phyloP scores from a whole-genome alignment of 2,888 invertebrate genomes.

The Psococerastis gibbosa region DNA sequence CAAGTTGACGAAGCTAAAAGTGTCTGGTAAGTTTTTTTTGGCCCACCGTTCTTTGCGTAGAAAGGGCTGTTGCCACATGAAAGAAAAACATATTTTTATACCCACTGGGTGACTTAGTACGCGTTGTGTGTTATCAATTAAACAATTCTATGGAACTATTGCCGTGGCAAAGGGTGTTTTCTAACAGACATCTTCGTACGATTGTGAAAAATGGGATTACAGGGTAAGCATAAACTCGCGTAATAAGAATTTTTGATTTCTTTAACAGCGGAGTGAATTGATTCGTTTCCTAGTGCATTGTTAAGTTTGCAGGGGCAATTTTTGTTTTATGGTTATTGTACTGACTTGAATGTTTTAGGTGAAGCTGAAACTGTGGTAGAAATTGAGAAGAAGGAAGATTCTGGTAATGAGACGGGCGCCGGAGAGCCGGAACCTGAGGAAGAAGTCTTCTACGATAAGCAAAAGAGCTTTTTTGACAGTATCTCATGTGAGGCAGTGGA shows the following conservation, averaged over 20 bases:
- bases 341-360: neutral
- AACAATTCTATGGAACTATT: no score
- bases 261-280: conserved; percentile 5
- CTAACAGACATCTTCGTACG: no score
- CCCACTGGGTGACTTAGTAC: no score
- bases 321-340: neutral
- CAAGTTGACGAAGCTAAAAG: conserved; percentile 69
- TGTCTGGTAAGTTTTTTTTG: conserved; percentile 24
- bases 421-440: conserved; percentile 52
- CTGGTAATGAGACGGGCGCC: conserved; percentile 74
- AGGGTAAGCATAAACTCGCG: no score
- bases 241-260: neutral
- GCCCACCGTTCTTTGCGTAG: no score
- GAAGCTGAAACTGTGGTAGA: conserved; percentile 13
- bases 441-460: conserved; percentile 70
- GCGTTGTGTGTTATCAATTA: no score
- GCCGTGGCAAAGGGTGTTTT: no score
- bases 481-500: conserved; percentile 97
- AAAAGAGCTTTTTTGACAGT: conserved; percentile 96
- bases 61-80: no score
- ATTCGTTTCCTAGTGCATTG: no score
- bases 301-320: conserved; percentile 12
- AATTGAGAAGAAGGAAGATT: conserved; percentile 68
- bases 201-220: no score
- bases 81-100: no score